Conservation (phyloP, 1,140 invertebrate species). For the Orius insidiosus region DNA sequence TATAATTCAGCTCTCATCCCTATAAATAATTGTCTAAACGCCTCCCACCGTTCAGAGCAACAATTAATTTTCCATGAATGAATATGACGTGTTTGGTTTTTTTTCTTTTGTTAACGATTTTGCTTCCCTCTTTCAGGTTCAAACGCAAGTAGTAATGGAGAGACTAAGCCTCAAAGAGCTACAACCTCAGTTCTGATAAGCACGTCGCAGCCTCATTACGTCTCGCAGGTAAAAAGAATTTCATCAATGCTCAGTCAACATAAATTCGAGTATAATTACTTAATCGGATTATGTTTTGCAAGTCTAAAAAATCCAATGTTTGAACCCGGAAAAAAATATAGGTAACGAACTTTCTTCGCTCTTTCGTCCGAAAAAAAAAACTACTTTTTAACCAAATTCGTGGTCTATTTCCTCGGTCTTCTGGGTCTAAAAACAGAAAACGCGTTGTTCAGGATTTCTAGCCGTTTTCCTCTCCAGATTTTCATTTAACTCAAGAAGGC, state of each 20-base stretch:
- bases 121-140: no score
- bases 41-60: not conserved
- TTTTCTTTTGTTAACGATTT: not conserved
- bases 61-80: not conserved
- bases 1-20: not conserved
- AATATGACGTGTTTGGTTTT: not conserved
- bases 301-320: not conserved
- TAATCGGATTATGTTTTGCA: not conserved
- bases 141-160: slow-evolving; percentile 7
- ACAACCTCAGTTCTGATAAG: slow-evolving; percentile 7
- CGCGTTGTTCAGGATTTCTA: no score
- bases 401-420: no score
- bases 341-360: no score
- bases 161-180: slow-evolving; percentile 2
- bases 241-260: no score
- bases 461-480: no score
- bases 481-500: no score
- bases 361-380: no score
- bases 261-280: no score
- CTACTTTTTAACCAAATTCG: no score
- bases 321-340: not conserved
- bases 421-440: no score
- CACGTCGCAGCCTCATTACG: slow-evolving; percentile 3
- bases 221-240: slow-evolving; percentile 6
- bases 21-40: not conserved